Evolutionary conservation across 2,888 invertebrate species (phyloP).

Genomic region (Mycogona germanica): DNA sequence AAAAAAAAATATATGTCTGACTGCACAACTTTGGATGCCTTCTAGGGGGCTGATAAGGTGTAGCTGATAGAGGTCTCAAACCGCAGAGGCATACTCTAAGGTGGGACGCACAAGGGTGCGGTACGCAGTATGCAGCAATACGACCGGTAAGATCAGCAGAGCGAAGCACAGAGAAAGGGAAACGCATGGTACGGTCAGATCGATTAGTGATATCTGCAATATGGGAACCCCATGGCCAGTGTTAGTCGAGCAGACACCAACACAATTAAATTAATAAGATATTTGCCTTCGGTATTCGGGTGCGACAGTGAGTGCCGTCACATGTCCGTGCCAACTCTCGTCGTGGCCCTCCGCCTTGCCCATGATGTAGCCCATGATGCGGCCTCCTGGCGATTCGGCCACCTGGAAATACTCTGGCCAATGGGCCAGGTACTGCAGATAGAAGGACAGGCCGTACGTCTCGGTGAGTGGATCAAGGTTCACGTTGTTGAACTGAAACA

Average conservation of each 20-base stretch:
- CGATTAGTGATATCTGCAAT: neutral
- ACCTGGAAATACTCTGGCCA: conserved; percentile 99
- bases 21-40: too few species aligned
- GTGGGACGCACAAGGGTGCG: too few species aligned
- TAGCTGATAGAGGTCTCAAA: too few species aligned
- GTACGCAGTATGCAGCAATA: too few species aligned
- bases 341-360: conserved; percentile 95
- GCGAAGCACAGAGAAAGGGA: too few species aligned
- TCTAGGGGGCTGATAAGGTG: too few species aligned
- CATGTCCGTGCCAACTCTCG: conserved; percentile 98
- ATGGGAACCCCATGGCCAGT: neutral
- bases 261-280: neutral
- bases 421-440: conserved; percentile 92
- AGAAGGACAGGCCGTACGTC: conserved; percentile 91
- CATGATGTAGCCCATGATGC: conserved; percentile 99
- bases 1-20: too few species aligned
- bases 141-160: too few species aligned
- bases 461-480: conserved; percentile 96
- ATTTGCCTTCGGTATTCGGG: conserved; percentile 68
- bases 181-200: too few species aligned
- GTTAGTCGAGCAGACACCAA: too few species aligned
- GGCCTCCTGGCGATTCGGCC: conserved; percentile 87
- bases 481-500: conserved; percentile 89
- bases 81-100: too few species aligned
- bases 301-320: conserved; percentile 93